Evolutionary conservation across 1,140 invertebrate species (phyloP), one percentile per base, ranked within the genome.

Genomic region (Araneus ventricosus): DNA sequence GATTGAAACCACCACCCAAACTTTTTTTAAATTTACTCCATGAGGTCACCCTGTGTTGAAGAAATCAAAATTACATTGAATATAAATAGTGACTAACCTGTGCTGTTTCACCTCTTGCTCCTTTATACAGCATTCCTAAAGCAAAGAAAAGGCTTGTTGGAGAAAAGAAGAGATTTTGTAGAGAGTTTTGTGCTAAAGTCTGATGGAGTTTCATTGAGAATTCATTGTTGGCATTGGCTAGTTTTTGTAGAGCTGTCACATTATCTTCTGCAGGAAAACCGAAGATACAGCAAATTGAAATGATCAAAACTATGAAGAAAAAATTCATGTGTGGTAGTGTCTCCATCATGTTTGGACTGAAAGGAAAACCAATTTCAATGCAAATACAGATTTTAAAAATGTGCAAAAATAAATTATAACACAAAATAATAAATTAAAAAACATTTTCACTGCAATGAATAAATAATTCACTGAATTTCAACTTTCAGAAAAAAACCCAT

Each of bases 111-210:
- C 93, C 92, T 67, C 75, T 90, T 5, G 94, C 94, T 37, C 94
- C 95, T 14, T 94, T 30, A 37, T 79, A 94, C 5, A 93, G 75
- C 94, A 95, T 94, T 17, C 93, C 92, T 22, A 95, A 70, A 10
- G 93, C 94, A 37, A 86, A 89, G 27, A 94, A 91, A n/a, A 95
- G 94, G 89, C 94, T 95, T 30, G 93, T 57, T 17, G 94, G 94
- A 17, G 94, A 95, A 17, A 94, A 88, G 24, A 95, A 94, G 10
- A 94, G 41, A 93, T 94, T 94, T 30, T 85, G 90, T 0, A 8
- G 7, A 10, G 41, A 37, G 8, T 24, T 30, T 22, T 17, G 0
- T 1, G 70, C 20, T 34, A 90, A 37, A 14, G 4, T 52, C 17
- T 22, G 67, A 34, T 80, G 37, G 20, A 90, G n/a, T 20, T 90